A percentile compares a stretch with the other conserved stretches of the same genome.
phyloP scores from a whole-genome alignment of 1,140 invertebrate species.

The Bombus difficillimus region DNA sequence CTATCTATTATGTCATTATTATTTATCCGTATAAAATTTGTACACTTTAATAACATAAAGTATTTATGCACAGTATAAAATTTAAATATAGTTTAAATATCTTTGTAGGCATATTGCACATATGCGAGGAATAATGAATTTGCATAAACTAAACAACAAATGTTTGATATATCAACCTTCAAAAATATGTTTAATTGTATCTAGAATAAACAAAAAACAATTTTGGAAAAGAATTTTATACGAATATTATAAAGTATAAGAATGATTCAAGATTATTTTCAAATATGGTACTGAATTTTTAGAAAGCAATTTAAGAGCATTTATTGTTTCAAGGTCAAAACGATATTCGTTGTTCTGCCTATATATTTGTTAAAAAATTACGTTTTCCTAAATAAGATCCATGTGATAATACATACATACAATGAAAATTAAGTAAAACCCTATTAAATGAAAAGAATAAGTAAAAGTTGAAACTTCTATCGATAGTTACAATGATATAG shows the following conservation, averaged over 20 bases:
- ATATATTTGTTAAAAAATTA: neutral
- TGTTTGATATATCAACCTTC: neutral
- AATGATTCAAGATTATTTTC: neutral
- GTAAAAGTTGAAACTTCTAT: neutral
- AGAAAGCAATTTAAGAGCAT: neutral
- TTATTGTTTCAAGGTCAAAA: conserved; percentile 26
- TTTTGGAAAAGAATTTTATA: too few species aligned
- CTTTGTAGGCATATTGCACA: neutral
- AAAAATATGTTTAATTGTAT: neutral
- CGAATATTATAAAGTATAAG: neutral
- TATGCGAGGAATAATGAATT: neutral
- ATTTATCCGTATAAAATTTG: neutral
- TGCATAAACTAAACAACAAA: neutral
- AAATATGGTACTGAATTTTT: neutral
- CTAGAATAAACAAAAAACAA: neutral
- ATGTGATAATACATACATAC: neutral
- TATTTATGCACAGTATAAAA: neutral
- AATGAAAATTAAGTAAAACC: neutral
- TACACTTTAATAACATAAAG: neutral
- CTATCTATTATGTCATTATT: neutral
- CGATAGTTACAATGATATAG: neutral
- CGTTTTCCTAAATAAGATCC: neutral
- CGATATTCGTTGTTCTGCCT: neutral
- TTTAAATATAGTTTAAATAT: neutral
- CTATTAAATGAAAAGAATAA: neutral